These are phyloP conservation scores for Ochlodes sylvanus DNA, from an alignment of 2,888 invertebrate species.

Conservation along the genomic window DNA sequence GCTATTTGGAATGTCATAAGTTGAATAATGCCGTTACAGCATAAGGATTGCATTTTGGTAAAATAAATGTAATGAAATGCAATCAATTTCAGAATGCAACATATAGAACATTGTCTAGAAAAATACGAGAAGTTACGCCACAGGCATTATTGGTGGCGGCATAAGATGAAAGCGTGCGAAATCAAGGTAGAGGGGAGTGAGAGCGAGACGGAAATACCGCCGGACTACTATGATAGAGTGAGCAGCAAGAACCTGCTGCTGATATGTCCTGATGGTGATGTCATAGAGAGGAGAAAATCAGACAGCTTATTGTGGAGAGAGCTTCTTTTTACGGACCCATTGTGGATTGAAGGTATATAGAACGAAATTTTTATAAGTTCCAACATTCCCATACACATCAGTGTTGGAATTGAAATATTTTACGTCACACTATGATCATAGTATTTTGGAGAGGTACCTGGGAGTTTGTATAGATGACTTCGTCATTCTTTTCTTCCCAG, in stretches of 20 bases:
- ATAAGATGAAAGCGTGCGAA: constrained; percentile 13
- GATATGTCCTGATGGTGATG: constrained; percentile 73
- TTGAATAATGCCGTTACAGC: too few relatives aligned
- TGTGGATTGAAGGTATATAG: constrained; percentile 66
- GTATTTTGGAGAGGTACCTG: too few relatives aligned
- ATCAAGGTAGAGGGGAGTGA: constrained; percentile 50
- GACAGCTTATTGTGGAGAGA: constrained; percentile 73
- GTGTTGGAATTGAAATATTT: too few relatives aligned
- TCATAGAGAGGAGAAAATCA: constrained; percentile 62
- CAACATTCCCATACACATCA: too few relatives aligned
- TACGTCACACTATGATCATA: too few relatives aligned
- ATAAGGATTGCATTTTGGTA: too few relatives aligned
- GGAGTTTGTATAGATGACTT: too few relatives aligned
- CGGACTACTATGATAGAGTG: constrained; percentile 57
- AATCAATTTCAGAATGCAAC: constrained; percentile 67
- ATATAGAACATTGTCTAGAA: constrained; percentile 63
- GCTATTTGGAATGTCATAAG: too few relatives aligned
- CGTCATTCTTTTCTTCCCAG: too few relatives aligned
- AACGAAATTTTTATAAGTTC: too few relatives aligned
- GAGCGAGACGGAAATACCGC: constrained; percentile 49
- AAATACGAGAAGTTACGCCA: constrained; percentile 71
- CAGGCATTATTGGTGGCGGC: constrained; percentile 69
- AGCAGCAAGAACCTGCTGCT: constrained; percentile 66
- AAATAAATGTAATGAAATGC: too few relatives aligned
- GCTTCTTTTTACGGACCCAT: constrained; percentile 71